Evolutionary conservation across 2,797 vertebrate genomes (phyloP).

Genomic region (Labeo calbasu): DNA sequence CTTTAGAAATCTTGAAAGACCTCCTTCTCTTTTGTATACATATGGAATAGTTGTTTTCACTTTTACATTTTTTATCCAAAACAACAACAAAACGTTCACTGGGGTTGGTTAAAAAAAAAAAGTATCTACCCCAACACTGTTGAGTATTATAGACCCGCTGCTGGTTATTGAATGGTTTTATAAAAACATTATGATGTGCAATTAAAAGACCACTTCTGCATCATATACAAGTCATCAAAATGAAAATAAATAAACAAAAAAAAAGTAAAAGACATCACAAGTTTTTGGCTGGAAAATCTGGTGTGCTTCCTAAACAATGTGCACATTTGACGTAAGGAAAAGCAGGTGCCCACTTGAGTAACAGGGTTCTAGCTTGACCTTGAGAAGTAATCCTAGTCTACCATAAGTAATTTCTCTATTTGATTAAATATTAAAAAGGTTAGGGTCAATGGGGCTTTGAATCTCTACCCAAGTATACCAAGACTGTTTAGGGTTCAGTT

Average conservation of each 20-base stretch:
- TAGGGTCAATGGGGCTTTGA: not conserved
- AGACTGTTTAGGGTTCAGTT: not conserved
- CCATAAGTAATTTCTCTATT: not conserved
- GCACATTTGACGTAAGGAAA: not conserved
- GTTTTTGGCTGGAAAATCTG: not conserved
- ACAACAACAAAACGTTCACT: not conserved
- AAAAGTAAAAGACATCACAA: not conserved
- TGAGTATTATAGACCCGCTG: not conserved
- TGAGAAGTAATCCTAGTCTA: not conserved
- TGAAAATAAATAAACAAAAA: not conserved
- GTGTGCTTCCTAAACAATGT: not conserved
- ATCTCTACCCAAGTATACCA: constrained; percentile 6
- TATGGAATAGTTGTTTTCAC: not conserved
- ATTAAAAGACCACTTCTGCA: not conserved
- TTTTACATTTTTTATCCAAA: no score
- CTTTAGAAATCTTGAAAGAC: not conserved
- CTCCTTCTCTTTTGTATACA: not conserved
- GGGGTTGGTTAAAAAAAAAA: not conserved
- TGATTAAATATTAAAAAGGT: not conserved
- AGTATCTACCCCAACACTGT: not conserved
- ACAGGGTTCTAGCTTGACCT: not conserved
- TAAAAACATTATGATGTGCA: not conserved
- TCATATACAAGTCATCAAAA: not conserved
- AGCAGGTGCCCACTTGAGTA: not conserved
- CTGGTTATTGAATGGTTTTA: not conserved